A percentile compares a stretch with the other conserved stretches of the same genome.
These are phyloP conservation scores for Pavo muticus DNA, from an alignment of 2,113 vertebrate species.

Conservation along the genomic window DNA sequence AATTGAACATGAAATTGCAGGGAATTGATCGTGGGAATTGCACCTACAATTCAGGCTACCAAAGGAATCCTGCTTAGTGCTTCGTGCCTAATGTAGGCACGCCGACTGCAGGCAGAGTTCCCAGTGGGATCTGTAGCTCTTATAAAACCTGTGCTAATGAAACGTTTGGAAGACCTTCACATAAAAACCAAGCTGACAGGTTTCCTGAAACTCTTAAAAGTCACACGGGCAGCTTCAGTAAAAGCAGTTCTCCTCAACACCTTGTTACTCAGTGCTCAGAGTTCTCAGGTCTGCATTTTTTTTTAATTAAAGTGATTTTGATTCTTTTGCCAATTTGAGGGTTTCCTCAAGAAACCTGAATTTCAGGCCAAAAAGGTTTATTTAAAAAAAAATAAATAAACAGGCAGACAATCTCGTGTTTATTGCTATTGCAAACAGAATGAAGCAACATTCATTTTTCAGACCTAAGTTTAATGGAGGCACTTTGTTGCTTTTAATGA, in stretches of 20 bases:
- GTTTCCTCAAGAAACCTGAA: not conserved
- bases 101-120: not conserved
- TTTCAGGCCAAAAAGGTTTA: not conserved
- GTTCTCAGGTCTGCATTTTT: fast-evolving
- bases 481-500: not conserved
- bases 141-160: not conserved
- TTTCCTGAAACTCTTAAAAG: not conserved
- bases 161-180: not conserved
- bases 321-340: not conserved
- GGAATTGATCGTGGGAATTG: not conserved
- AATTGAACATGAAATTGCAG: not conserved
- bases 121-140: not conserved
- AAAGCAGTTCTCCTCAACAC: not conserved
- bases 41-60: not conserved
- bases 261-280: fast-evolving
- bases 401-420: not conserved
- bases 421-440: not conserved
- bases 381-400: not conserved
- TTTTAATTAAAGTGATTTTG: not conserved
- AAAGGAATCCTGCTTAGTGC: not conserved
- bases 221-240: not conserved
- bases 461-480: not conserved
- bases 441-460: not conserved
- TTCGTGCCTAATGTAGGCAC: not conserved
- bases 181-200: not conserved